Conservation (phyloP, 2,797 vertebrate species). For the Oophaga sylvatica region DNA sequence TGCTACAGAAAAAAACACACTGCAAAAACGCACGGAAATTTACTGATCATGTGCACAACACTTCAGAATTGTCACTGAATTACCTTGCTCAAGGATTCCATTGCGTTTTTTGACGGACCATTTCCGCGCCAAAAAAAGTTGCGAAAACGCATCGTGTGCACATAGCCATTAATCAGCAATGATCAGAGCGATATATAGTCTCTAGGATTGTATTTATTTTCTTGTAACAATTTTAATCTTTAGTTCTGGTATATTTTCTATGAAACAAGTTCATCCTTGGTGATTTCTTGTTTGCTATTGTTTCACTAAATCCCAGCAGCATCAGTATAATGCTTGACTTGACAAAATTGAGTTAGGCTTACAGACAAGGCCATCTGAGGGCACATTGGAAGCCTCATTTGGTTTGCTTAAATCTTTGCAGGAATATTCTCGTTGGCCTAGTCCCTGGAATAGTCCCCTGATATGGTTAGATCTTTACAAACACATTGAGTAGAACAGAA, state of each 20-base stretch:
- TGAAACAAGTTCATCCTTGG: neutral
- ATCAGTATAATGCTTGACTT: constrained; percentile 1
- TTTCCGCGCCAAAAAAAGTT: too few relatives aligned
- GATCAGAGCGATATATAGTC: neutral
- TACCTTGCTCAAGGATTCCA: too few relatives aligned
- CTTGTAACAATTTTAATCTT: neutral
- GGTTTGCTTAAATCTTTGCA: neutral
- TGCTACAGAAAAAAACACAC: too few relatives aligned
- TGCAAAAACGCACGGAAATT: too few relatives aligned
- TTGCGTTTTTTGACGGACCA: too few relatives aligned
- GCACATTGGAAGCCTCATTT: neutral
- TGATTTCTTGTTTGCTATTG: neutral
- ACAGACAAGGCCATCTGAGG: neutral
- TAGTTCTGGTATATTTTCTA: neutral
- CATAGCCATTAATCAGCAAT: neutral
- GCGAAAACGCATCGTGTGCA: too few relatives aligned
- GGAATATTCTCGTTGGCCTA: neutral
- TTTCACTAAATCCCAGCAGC: neutral
- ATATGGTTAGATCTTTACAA: neutral
- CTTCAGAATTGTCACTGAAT: too few relatives aligned
- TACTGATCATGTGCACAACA: too few relatives aligned
- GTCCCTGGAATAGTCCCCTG: neutral
- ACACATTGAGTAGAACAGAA: neutral
- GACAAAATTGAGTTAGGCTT: neutral
- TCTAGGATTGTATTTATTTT: neutral